Evolutionary conservation across 2,113 vertebrate genomes (phyloP).

Genomic region (Toxotes jaculatrix): DNA sequence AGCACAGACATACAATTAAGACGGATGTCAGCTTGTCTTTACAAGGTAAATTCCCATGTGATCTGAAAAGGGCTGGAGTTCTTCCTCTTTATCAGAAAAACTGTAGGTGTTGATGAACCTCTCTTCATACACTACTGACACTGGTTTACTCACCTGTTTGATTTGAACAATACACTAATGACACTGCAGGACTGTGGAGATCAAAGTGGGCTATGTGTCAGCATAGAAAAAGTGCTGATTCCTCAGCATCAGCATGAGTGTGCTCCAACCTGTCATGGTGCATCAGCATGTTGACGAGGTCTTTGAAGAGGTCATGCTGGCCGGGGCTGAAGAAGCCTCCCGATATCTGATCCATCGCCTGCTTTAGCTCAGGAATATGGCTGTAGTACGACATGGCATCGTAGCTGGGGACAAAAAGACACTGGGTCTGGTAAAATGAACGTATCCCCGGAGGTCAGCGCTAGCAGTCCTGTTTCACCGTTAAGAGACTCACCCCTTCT

Average conservation of each 20-base stretch:
- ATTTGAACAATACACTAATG: neutral
- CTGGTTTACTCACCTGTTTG: no score
- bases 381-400: slow-evolving; percentile 89
- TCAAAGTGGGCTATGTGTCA: neutral
- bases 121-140: no score
- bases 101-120: no score
- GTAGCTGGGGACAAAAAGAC: slow-evolving; percentile 59
- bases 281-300: slow-evolving; percentile 89
- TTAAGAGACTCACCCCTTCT: slow-evolving; percentile 83
- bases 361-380: slow-evolving; percentile 90
- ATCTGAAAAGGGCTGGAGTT: no score
- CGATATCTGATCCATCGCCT: slow-evolving; percentile 90
- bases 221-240: neutral
- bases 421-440: neutral
- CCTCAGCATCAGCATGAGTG: neutral
- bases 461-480: neutral
- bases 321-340: slow-evolving; percentile 90
- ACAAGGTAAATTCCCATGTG: no score
- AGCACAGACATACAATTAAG: slow-evolving; percentile 6
- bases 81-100: no score
- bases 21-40: no score
- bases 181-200: neutral
- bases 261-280: slow-evolving; percentile 83
- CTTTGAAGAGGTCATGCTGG: slow-evolving; percentile 90
- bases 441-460: no score